Conservation (phyloP, 2,113 vertebrate genomes). For the Heterotis niloticus region DNA sequence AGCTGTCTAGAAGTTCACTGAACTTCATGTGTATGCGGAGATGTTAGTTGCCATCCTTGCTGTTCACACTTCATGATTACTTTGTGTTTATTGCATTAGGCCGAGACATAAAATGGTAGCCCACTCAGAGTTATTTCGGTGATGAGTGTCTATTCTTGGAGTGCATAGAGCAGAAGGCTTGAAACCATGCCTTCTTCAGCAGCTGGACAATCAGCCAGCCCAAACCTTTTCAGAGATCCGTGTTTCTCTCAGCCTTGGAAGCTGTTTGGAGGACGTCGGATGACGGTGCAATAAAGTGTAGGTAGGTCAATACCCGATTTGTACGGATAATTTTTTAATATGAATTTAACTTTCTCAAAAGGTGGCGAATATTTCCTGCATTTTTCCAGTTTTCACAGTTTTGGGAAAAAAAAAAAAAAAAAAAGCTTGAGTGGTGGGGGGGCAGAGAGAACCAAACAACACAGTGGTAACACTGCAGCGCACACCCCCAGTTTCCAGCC, state of each 20-base stretch:
- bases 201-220: background rate
- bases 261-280: background rate
- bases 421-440: background rate
- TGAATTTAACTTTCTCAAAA: background rate
- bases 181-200: background rate
- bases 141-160: slow-evolving; percentile 6
- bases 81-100: too few relatives aligned
- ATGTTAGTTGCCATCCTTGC: background rate
- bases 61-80: background rate
- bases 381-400: background rate
- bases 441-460: background rate
- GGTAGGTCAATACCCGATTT: background rate
- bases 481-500: background rate
- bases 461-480: background rate
- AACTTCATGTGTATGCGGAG: background rate
- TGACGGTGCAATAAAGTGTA: background rate
- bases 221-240: background rate
- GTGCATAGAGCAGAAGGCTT: background rate
- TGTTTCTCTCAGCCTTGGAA: too few relatives aligned
- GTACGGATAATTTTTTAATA: background rate
- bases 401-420: too few relatives aligned
- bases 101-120: background rate
- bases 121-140: background rate
- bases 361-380: background rate
- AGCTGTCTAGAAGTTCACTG: background rate